Percentiles rank a stretch among this genome's conserved stretches.
Evolutionary conservation across 2,797 vertebrate species (phyloP).

Genomic region (Enteromius thamalakanensis): DNA sequence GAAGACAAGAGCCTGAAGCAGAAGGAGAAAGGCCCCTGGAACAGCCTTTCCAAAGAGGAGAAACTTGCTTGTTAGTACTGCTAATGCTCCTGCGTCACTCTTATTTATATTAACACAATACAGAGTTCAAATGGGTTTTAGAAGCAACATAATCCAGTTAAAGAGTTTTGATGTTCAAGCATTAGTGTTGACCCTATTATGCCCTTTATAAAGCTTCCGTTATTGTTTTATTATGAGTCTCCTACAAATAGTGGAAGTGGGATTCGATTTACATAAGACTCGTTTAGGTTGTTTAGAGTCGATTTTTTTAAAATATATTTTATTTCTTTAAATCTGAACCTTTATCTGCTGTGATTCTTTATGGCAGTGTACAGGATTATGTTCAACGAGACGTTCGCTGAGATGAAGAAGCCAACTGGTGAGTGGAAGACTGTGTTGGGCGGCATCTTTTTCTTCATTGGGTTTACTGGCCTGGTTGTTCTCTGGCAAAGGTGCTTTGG

Average conservation of each 20-base stretch:
- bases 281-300: too few relatives aligned
- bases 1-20: slow-evolving; percentile 81
- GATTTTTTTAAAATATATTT: too few relatives aligned
- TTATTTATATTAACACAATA: neutral
- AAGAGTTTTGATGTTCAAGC: neutral
- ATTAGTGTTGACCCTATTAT: neutral
- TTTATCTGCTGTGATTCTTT: neutral
- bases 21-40: slow-evolving; percentile 88
- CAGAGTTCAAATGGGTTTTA: neutral
- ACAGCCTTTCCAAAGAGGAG: slow-evolving; percentile 80
- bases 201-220: too few relatives aligned
- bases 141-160: neutral
- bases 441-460: slow-evolving; percentile 77
- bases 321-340: too few relatives aligned
- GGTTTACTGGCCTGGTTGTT: slow-evolving; percentile 83
- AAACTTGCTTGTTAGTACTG: slow-evolving; percentile 80
- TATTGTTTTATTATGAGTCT: too few relatives aligned
- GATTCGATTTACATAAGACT: too few relatives aligned
- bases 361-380: slow-evolving; percentile 79
- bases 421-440: slow-evolving; percentile 87
- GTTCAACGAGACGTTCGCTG: slow-evolving; percentile 79
- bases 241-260: too few relatives aligned
- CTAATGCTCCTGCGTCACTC: neutral
- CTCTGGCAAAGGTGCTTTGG: slow-evolving; percentile 83
- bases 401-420: slow-evolving; percentile 76